Evolutionary conservation across 2,888 invertebrate species (phyloP).

Genomic region (Caenorhabditis sp.): DNA sequence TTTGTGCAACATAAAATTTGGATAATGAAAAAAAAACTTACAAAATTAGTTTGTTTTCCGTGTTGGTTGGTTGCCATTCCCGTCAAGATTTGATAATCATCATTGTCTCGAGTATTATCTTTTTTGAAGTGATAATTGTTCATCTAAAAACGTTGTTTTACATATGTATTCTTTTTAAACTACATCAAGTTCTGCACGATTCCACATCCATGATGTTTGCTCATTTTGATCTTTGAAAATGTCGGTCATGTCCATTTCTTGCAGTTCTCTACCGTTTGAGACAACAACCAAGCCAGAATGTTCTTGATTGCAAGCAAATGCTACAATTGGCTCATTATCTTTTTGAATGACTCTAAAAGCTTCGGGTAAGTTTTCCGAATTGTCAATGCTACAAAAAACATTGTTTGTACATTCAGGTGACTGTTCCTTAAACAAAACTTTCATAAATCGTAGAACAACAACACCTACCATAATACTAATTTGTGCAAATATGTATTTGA

Average conservation of each 20-base stretch:
- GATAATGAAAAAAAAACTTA: slow-evolving; percentile 63
- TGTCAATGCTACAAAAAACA: slow-evolving; percentile 56
- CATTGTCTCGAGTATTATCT: slow-evolving; percentile 79
- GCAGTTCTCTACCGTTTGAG: slow-evolving; percentile 96
- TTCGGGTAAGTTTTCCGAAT: slow-evolving; percentile 84
- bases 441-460: background rate
- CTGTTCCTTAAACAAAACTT: background rate
- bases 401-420: too few species aligned
- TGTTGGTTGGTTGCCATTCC: slow-evolving; percentile 23
- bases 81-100: slow-evolving; percentile 81
- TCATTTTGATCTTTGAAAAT: slow-evolving; percentile 89
- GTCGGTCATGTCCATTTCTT: slow-evolving; percentile 96
- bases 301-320: slow-evolving; percentile 89
- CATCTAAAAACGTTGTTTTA: slow-evolving; percentile 60
- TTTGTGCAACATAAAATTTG: too few species aligned
- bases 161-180: slow-evolving; percentile 61
- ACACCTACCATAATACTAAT: slow-evolving; percentile 60
- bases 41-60: slow-evolving; percentile 65
- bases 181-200: slow-evolving; percentile 97
- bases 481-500: slow-evolving; percentile 91
- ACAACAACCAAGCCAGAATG: slow-evolving; percentile 90
- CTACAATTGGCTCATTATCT: slow-evolving; percentile 97
- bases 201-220: slow-evolving; percentile 91
- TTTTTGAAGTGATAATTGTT: slow-evolving; percentile 55
- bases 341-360: slow-evolving; percentile 97